Percentiles rank a stretch among this genome's conserved stretches.
Evolutionary conservation across 2,113 vertebrate species (phyloP).

Genomic region (Tenrec ecaudatus): DNA sequence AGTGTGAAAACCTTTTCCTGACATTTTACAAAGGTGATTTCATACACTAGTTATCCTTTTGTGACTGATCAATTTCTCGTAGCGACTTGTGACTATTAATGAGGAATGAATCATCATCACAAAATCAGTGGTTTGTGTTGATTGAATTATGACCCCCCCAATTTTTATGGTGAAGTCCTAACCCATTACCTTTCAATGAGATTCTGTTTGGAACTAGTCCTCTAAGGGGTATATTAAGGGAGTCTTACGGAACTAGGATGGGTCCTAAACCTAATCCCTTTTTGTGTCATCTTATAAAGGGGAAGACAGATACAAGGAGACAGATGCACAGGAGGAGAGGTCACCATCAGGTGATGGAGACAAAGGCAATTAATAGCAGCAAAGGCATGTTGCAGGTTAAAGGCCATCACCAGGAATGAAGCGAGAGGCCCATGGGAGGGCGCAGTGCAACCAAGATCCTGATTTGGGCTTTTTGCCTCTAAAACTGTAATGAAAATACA

Average conservation of each 20-base stretch:
- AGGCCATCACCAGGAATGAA: background rate
- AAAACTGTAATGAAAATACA: background rate
- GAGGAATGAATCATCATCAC: conserved; percentile 46
- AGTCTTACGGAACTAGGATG: background rate
- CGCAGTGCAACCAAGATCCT: background rate
- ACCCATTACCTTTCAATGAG: background rate
- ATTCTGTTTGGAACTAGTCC: background rate
- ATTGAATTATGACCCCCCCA: background rate
- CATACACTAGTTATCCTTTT: too few species aligned
- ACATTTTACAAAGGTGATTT: too few species aligned
- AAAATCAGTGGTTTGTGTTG: background rate
- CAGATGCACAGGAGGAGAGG: background rate
- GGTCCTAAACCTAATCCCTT: background rate
- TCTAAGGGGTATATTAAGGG: background rate
- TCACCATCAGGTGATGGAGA: background rate
- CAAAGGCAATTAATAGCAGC: background rate
- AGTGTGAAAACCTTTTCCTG: too few species aligned
- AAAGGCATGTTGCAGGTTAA: background rate
- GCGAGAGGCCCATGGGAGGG: background rate
- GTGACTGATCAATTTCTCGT: too few species aligned
- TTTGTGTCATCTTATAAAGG: background rate
- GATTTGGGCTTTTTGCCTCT: background rate
- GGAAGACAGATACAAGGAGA: background rate
- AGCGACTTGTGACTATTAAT: background rate
- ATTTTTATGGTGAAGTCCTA: background rate